Evolutionary conservation across 2,113 vertebrate genomes (phyloP).

Genomic region (Paralichthys olivaceus): DNA sequence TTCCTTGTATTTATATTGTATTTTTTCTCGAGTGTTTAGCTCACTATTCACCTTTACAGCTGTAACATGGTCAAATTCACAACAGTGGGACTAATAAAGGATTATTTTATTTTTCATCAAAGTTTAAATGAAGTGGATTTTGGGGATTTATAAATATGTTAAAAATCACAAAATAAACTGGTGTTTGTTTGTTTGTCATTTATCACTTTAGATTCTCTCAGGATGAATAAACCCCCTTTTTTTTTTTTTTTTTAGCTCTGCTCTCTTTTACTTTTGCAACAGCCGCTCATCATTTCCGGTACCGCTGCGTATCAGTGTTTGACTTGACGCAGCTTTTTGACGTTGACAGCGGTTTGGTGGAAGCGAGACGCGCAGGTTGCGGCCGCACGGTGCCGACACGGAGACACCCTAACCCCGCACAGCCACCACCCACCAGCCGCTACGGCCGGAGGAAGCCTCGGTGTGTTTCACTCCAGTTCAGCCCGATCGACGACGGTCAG

Average conservation of each 20-base stretch:
- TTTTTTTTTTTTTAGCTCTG: background rate
- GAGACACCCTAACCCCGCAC: background rate
- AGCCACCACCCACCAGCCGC: background rate
- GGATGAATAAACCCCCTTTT: background rate
- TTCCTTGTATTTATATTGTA: too few relatives aligned
- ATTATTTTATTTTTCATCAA: too few relatives aligned
- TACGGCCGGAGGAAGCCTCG: background rate
- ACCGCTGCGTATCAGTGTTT: fast-evolving
- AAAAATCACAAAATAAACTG: background rate
- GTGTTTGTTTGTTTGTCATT: background rate
- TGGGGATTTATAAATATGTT: background rate
- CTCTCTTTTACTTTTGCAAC: conserved; percentile 22
- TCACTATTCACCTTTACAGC: too few relatives aligned
- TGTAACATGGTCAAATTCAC: too few relatives aligned
- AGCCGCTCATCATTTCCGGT: conserved; percentile 36
- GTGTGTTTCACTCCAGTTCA: background rate
- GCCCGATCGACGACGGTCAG: background rate
- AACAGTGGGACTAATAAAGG: too few relatives aligned
- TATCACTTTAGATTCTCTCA: background rate
- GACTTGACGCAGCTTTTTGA: conserved; percentile 21
- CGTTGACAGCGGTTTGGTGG: background rate
- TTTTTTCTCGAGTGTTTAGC: too few relatives aligned
- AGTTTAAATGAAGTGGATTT: too few relatives aligned
- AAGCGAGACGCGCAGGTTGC: background rate
- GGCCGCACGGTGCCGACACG: background rate